Conservation (phyloP, 2,113 vertebrate species). For the Syngnathoides biaculeatus region DNA sequence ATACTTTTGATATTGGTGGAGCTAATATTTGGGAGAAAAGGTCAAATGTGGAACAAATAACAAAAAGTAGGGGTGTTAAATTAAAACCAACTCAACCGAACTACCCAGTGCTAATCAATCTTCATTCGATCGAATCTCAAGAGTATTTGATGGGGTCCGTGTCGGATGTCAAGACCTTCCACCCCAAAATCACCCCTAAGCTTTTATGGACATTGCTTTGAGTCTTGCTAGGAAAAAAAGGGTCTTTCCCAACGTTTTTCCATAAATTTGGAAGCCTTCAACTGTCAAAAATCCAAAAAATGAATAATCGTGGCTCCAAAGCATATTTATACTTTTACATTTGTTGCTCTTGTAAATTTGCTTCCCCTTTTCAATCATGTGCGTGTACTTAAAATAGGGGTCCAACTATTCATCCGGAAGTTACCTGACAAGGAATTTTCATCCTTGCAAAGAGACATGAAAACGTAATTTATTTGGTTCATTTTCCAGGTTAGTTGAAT, state of each 20-base stretch:
- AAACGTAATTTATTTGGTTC: no score
- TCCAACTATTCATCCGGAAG: no score
- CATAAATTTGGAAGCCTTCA: no score
- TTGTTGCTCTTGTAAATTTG: no score
- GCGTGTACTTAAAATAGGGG: no score
- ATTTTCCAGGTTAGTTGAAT: no score
- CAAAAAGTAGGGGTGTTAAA: not conserved
- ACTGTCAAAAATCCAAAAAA: not conserved
- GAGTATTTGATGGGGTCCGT: not conserved
- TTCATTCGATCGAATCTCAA: not conserved
- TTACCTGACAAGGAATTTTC: no score
- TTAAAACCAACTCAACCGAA: not conserved
- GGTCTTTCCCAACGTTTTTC: not conserved
- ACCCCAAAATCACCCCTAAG: not conserved
- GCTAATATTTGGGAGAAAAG: not conserved
- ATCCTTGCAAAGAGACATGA: no score
- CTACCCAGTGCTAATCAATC: not conserved
- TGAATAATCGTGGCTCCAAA: no score
- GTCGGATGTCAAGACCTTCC: not conserved
- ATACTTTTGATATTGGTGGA: slow-evolving; percentile 1
- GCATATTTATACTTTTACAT: no score
- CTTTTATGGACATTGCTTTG: not conserved
- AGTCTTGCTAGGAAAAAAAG: not conserved
- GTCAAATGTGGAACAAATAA: slow-evolving; percentile 6
- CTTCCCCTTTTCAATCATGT: no score